Base-by-base conservation (phyloP, 1,140 invertebrate genomes). In the Onthophagus taurus region DNA sequence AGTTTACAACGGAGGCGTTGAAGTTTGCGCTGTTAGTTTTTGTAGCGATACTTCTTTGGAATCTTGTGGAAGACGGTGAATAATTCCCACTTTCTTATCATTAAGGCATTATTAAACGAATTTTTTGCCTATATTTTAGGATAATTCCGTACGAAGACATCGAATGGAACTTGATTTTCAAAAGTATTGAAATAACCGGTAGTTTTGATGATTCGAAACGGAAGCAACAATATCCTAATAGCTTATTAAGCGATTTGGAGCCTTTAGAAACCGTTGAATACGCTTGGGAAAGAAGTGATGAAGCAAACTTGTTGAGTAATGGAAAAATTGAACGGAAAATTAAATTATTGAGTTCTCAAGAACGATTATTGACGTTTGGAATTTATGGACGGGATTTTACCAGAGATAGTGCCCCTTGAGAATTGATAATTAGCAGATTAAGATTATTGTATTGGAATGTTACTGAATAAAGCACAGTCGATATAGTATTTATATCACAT, bases 1-100 rank as follows among this genome's bases (percentile, higher is more conserved):
- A 2, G 16, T 55, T 1, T 58, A 54, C 2, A 59, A 67, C 20
- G 68, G 67, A 9, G 68, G 69, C 0, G 44, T 68, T 0, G 68
- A 75, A 50, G 54, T 61, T 18, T 77, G 75, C 41, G 62, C 63
- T 2, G 30, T 76, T 0, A 58, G 74, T 12, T 63, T 68, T 4
- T 75, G 74, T 47, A 52, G 51, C 2, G 63, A 68, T 17, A 46
- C 64, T 8, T 62, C 61, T 31, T 52, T 68, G 14, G 47, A 53
- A 1, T 61, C 60, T 18, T 74, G 70, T 55, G 62, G 57, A 42
- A 26, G 23, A 8, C 20, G 35, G 11, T 16, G 13, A 16, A 34
- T 4, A 7, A 34, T 16, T 16, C 19, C 17, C 3, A 2, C 11
- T 7, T 16, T 14, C 2, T 9, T 34, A 9, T 1, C 13, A 6